Base-by-base conservation (phyloP, 2,888 invertebrate species). In the Lithodes maja region DNA sequence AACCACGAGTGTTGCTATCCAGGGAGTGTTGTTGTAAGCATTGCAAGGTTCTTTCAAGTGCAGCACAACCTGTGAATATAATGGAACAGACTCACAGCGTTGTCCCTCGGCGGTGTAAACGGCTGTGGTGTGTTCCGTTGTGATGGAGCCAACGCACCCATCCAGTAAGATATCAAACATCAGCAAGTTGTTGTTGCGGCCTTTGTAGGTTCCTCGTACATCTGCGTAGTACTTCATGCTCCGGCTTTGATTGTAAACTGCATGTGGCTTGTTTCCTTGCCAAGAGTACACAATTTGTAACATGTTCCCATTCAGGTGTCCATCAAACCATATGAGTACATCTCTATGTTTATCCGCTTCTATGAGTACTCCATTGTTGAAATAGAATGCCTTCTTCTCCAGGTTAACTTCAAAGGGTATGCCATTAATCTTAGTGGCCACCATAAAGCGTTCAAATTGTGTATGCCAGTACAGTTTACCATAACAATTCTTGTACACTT, bases 221-320 rank as follows among this genome's bases (percentile, higher is more conserved):
- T 85, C 85, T 52, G 12, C 77, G 68, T 68, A 78, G 17, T 68
- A 78, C 17, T 17, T 77, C 3, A 12, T 15, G 9, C 17, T n/a
- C 53, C 53, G 17, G 3, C 5, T 52, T 68, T 50, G 5, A 49
- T 77, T 17, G 68, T n/a, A 52, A n/a, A 33, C 85, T 75, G 49
- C 75, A 2, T 55, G 9, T 78, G 85, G 85, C 68, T 85, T 85
- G 61, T 78, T 52, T 9, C 85, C 85, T 7, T 50, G 49, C 85
- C 85, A 85, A 9, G 78, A 15, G 1, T 77, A 61, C 12, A 74
- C 68, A 17, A 85, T 68, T 17, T 68, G 50, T 68, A 53, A 78
- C 49, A 15, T 69, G 15, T 49, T 68, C 15, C 17, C n/a, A 2
- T 68, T n/a, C 15, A 52, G 69, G 50, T 52, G 15, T 49, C 50